Conservation (phyloP, 1,140 invertebrate species). For the Drosophila parvula region DNA sequence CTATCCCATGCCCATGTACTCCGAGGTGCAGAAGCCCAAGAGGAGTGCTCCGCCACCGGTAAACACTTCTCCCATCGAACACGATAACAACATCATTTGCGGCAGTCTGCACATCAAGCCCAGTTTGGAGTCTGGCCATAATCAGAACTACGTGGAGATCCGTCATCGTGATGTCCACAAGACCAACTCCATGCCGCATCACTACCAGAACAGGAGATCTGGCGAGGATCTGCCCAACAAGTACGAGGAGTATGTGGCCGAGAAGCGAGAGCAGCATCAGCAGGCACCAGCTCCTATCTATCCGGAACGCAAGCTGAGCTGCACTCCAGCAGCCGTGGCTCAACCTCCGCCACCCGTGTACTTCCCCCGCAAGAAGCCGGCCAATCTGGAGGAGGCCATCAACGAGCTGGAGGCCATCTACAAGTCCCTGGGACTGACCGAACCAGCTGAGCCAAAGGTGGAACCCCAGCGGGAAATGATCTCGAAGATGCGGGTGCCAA, state of each 20-base stretch:
- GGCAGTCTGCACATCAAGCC: slow-evolving; percentile 78
- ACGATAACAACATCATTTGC: slow-evolving; percentile 64
- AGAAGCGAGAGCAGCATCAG: slow-evolving; percentile 73
- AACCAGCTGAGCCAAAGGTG: slow-evolving; percentile 89
- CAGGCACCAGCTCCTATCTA: slow-evolving; percentile 57
- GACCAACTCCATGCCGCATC: slow-evolving; percentile 78
- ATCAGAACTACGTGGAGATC: slow-evolving; percentile 76
- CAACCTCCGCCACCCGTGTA: slow-evolving; percentile 72
- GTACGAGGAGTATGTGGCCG: slow-evolving; percentile 78
- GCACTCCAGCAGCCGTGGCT: slow-evolving; percentile 42
- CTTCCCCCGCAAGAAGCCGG: slow-evolving; percentile 86
- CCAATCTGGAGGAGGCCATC: slow-evolving; percentile 93
- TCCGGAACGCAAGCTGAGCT: slow-evolving; percentile 60
- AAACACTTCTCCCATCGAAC: slow-evolving; percentile 1
- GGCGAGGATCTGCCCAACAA: slow-evolving; percentile 72
- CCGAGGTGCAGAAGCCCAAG: slow-evolving; percentile 77
- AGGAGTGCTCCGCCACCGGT: slow-evolving; percentile 1
- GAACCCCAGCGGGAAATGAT: slow-evolving; percentile 86
- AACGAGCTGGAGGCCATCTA: slow-evolving; percentile 95
- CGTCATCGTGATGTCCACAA: slow-evolving; percentile 66
- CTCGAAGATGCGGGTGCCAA: slow-evolving; percentile 87
- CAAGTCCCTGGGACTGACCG: slow-evolving; percentile 91
- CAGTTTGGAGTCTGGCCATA: slow-evolving; percentile 10
- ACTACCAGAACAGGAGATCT: slow-evolving; percentile 65
- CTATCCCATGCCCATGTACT: slow-evolving; percentile 77